Evolutionary conservation across 2,113 vertebrate species (phyloP).

Genomic region (Archilochus colubris): DNA sequence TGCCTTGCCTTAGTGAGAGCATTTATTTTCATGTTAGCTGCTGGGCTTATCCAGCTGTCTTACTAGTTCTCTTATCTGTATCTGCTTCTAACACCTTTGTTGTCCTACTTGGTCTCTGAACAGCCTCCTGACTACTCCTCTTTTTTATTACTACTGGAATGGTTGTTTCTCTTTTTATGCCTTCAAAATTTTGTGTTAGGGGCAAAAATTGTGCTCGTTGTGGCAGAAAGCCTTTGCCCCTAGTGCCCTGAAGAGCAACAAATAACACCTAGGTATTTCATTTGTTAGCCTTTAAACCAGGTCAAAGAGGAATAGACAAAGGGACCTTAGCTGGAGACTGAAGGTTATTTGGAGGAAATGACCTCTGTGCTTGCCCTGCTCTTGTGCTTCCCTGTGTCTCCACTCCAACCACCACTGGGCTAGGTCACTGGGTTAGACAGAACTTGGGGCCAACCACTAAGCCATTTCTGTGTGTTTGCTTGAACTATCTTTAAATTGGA

Average conservation of each 20-base stretch:
- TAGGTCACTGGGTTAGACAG: not conserved
- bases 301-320: not conserved
- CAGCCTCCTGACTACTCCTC: not conserved
- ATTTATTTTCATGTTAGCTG: not conserved
- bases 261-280: not conserved
- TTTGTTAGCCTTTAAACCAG: not conserved
- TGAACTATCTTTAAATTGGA: not conserved
- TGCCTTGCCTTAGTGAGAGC: not conserved
- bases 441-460: not conserved
- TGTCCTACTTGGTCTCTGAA: not conserved
- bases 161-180: not conserved
- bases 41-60: not conserved
- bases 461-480: not conserved
- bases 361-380: not conserved
- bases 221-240: not conserved
- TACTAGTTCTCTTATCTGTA: not conserved
- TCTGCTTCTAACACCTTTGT: not conserved
- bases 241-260: not conserved
- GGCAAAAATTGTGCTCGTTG: not conserved
- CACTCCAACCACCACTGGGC: not conserved
- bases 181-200: not conserved
- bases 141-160: constrained; percentile 12
- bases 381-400: not conserved
- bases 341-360: not conserved
- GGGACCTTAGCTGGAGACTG: not conserved